phyloP scores from a whole-genome alignment of 2,888 invertebrate species.

The Sturmia bella region DNA sequence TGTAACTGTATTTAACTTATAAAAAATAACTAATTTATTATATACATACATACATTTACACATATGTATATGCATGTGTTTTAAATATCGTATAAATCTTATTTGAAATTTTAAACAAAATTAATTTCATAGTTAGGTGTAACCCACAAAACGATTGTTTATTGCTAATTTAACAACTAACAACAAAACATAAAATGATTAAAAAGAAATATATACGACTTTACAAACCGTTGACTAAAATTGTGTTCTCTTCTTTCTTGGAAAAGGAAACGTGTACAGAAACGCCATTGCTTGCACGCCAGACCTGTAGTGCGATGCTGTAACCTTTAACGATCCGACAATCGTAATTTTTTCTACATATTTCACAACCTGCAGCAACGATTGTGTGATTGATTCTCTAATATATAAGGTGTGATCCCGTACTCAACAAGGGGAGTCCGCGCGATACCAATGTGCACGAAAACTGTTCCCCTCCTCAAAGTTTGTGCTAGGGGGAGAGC shows the following conservation, averaged over 20 bases:
- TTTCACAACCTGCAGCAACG: no score
- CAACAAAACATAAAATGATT: constrained; percentile 23
- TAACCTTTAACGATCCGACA: no score
- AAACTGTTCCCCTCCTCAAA: no score
- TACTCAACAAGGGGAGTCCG: no score
- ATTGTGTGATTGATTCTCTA: no score
- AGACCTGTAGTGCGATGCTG: no score
- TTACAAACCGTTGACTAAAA: constrained; percentile 53
- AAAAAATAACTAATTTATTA: constrained; percentile 6
- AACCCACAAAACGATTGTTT: constrained; percentile 56
- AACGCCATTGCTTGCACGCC: no score
- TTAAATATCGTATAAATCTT: constrained; percentile 25
- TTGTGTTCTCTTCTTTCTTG: constrained; percentile 6
- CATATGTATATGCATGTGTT: background rate
- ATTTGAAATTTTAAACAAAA: constrained; percentile 48
- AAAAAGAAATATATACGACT: constrained; percentile 45
- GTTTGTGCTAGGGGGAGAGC: no score
- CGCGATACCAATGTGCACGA: no score
- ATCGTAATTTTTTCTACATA: no score
- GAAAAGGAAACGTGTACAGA: no score
- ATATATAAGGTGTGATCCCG: no score
- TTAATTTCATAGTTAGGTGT: constrained; percentile 63
- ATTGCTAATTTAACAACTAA: constrained; percentile 51
- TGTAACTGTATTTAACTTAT: constrained; percentile 69
- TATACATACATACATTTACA: background rate